Percentiles rank a stretch among this genome's conserved stretches.
Conservation (phyloP, 2,797 vertebrate genomes). For the Tragopan temminckii region DNA sequence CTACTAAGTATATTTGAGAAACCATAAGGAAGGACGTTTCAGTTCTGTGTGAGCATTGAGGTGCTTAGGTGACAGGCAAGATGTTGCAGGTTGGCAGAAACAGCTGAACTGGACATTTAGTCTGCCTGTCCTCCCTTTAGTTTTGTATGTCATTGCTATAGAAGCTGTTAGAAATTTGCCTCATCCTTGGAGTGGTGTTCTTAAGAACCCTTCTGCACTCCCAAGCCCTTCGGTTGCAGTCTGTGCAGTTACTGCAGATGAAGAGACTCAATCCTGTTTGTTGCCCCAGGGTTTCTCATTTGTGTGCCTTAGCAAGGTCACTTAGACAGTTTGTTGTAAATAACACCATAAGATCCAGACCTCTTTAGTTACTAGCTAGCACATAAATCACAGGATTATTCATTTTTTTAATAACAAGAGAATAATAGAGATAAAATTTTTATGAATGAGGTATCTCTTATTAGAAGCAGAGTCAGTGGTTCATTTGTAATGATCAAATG, state of each 20-base stretch:
- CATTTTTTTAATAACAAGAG: constrained; percentile 19
- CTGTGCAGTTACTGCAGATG: neutral
- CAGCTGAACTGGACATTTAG: neutral
- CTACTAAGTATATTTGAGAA: neutral
- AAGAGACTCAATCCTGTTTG: neutral
- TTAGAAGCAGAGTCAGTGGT: constrained; percentile 7
- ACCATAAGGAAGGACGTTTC: neutral
- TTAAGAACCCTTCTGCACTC: neutral
- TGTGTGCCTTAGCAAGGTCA: constrained; percentile 9
- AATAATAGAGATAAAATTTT: constrained; percentile 8
- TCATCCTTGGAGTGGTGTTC: neutral
- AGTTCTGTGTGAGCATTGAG: neutral
- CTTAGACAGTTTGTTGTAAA: neutral
- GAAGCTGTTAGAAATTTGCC: constrained; percentile 5
- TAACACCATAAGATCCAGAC: neutral
- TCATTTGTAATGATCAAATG: neutral
- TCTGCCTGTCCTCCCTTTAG: neutral
- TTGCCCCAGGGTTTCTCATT: neutral
- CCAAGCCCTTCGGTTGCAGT: neutral
- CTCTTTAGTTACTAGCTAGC: neutral
- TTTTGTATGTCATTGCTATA: neutral
- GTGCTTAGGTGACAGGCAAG: neutral
- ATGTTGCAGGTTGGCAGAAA: neutral
- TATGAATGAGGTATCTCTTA: constrained; percentile 5
- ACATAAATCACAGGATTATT: constrained; percentile 20